phyloP scores from a whole-genome alignment of 1,140 invertebrate species.

The fruit fly (Drosophila melanogaster) region DNA sequence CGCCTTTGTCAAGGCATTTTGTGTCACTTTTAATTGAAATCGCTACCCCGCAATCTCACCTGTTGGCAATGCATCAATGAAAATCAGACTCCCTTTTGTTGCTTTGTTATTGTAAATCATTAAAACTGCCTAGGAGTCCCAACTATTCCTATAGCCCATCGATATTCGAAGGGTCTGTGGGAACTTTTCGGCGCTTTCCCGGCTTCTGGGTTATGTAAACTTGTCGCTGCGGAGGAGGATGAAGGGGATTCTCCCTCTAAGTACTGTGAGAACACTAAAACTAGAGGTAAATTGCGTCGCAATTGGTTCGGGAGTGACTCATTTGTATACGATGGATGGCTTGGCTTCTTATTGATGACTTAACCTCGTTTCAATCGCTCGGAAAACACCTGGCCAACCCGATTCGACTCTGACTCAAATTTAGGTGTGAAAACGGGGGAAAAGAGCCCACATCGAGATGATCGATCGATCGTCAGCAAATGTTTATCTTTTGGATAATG shows the following conservation, averaged over 20 bases:
- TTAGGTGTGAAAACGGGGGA: constrained; percentile 71
- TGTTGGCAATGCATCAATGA: constrained; percentile 69
- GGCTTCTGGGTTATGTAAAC: constrained; percentile 73
- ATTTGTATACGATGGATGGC: constrained; percentile 63
- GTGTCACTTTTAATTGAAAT: constrained; percentile 81
- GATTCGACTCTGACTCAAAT: constrained; percentile 33
- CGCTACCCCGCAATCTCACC: constrained; percentile 61
- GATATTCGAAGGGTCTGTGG: constrained; percentile 38
- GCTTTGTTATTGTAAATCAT: constrained; percentile 79
- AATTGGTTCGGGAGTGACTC: constrained; percentile 56
- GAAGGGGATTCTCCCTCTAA: constrained; percentile 50
- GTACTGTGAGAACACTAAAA: constrained; percentile 71
- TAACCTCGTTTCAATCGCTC: constrained; percentile 68
- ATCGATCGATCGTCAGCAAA: constrained; percentile 57
- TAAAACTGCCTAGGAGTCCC: constrained; percentile 64
- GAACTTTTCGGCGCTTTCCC: constrained; percentile 74
- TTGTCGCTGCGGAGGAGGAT: constrained; percentile 28
- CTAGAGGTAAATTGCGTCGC: constrained; percentile 50
- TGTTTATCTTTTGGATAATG: constrained; percentile 53
- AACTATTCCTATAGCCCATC: constrained; percentile 13
- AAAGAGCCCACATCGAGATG: constrained; percentile 39
- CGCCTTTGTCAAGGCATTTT: constrained; percentile 70
- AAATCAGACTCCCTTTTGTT: constrained; percentile 60
- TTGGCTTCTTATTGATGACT: constrained; percentile 76
- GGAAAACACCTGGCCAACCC: constrained; percentile 69